Conservation (phyloP, 1,140 invertebrate species). For the Drosophila pachea region DNA sequence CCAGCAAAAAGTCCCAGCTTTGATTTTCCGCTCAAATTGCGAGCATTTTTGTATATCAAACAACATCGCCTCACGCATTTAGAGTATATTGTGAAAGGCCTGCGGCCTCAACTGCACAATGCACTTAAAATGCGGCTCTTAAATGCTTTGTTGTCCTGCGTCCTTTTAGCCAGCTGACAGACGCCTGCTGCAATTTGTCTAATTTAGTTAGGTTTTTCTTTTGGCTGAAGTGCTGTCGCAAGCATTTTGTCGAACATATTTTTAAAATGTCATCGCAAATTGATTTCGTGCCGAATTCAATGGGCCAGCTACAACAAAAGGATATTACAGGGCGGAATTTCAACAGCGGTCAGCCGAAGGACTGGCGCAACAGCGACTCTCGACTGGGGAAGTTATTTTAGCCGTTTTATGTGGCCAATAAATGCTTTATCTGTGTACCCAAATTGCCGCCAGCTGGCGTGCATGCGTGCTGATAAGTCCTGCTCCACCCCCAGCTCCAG, state of each 20-base stretch:
- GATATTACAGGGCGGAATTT: conserved; percentile 55
- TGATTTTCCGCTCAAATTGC: too few relatives aligned
- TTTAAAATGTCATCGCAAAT: conserved; percentile 38
- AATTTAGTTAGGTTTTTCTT: conserved; percentile 47
- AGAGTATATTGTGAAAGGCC: background rate
- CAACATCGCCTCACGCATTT: too few relatives aligned
- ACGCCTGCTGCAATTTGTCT: conserved; percentile 57
- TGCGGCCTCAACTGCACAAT: conserved; percentile 6
- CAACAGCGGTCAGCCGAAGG: conserved; percentile 27
- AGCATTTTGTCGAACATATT: conserved; percentile 13
- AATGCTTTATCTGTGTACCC: conserved; percentile 74
- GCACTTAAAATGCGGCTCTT: conserved; percentile 12
- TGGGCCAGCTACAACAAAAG: conserved; percentile 31
- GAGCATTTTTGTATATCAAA: too few relatives aligned
- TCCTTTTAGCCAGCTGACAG: conserved; percentile 59
- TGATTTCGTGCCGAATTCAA: conserved; percentile 53
- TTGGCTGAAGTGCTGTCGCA: conserved; percentile 16
- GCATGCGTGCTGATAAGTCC: conserved; percentile 75
- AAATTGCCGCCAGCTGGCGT: conserved; percentile 71
- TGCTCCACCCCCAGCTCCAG: conserved; percentile 23
- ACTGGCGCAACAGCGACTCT: conserved; percentile 42
- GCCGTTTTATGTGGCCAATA: conserved; percentile 75
- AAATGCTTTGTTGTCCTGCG: conserved; percentile 17
- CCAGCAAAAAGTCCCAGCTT: too few relatives aligned
- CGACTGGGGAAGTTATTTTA: conserved; percentile 61